Percentiles rank a stretch among this genome's conserved stretches.
Conservation (phyloP, 92 coral and sea anemone genomes). For the Blastomussa wellsi region DNA sequence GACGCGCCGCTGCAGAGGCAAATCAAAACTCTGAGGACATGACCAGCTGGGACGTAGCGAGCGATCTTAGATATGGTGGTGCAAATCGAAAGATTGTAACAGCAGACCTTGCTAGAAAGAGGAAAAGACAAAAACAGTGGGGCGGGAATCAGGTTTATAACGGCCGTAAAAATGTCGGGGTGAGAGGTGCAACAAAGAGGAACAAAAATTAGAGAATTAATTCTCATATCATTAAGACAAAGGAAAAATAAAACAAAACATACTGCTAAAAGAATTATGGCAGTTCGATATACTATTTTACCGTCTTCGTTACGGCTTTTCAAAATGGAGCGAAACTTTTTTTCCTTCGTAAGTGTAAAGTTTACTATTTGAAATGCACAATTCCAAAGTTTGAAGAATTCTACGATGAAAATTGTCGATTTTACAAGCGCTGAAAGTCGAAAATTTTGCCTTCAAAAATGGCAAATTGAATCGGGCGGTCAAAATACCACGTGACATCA, state of each 20-base stretch:
- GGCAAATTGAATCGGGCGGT: no score
- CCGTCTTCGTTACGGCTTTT: no score
- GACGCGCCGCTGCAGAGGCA: neutral
- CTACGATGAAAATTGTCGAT: no score
- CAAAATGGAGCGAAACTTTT: no score
- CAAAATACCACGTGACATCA: no score
- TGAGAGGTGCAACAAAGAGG: neutral
- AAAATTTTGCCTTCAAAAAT: no score
- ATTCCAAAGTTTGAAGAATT: no score
- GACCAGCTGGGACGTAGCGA: slow-evolving; percentile 1
- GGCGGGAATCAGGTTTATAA: neutral
- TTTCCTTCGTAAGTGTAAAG: no score
- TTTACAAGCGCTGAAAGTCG: no score
- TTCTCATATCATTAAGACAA: neutral
- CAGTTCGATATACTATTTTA: no score
- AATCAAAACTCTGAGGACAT: neutral
- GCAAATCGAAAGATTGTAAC: neutral
- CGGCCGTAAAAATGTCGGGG: neutral
- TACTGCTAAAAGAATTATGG: no score
- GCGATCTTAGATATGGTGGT: neutral
- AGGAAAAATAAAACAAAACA: neutral
- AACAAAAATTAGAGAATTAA: neutral
- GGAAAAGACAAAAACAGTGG: neutral
- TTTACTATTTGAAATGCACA: no score
- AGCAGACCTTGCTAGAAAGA: neutral